Evolutionary conservation across 64 coral and sea anemone species (phyloP).

Genomic region (Actinia tenebrosa): DNA sequence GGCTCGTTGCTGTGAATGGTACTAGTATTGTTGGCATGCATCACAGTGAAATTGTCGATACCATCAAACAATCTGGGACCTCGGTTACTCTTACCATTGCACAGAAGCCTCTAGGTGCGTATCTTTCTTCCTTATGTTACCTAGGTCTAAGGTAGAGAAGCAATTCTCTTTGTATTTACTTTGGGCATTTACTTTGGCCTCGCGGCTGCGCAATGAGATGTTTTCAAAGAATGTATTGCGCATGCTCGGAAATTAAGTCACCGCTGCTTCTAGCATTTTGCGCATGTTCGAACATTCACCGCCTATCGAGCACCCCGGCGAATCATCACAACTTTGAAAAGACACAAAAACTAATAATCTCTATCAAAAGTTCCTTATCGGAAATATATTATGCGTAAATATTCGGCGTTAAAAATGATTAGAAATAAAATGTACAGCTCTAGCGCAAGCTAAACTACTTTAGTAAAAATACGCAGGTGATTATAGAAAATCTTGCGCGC

Average conservation of each 20-base stretch:
- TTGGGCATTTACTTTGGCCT: neutral
- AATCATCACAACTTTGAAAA: no score
- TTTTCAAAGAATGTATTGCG: neutral
- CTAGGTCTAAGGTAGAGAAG: neutral
- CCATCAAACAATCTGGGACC: slow-evolving; percentile 86
- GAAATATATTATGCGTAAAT: no score
- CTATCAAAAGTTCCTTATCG: no score
- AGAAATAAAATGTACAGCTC: no score
- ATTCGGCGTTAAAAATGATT: no score
- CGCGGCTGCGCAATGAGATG: no score
- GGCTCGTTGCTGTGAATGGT: slow-evolving; percentile 83
- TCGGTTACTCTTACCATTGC: slow-evolving; percentile 79
- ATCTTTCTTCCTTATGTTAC: neutral
- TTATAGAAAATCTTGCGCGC: no score
- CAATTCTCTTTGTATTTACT: neutral
- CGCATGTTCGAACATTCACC: neutral
- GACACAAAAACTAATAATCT: no score
- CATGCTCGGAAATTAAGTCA: neutral
- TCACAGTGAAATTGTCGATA: slow-evolving; percentile 93
- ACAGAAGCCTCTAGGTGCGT: slow-evolving; percentile 60
- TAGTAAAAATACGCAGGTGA: no score
- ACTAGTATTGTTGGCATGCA: slow-evolving; percentile 81
- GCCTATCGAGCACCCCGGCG: neutral
- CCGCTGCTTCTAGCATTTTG: neutral
- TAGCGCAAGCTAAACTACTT: no score